Evolutionary conservation across 2,888 invertebrate species (phyloP).

Genomic region (Morinoia aosen): DNA sequence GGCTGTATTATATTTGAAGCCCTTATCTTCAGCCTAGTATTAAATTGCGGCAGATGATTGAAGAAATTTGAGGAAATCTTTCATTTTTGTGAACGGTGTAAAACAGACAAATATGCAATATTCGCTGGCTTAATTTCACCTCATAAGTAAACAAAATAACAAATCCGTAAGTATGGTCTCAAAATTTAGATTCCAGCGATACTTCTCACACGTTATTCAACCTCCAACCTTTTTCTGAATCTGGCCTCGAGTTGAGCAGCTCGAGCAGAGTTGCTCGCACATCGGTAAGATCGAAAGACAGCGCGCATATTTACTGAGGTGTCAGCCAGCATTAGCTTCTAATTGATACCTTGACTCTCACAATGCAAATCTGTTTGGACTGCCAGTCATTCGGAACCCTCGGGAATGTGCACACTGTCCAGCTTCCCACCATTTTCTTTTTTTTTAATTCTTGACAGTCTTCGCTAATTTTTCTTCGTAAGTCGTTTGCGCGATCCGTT

Average conservation of each 20-base stretch:
- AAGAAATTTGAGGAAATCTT: too few species aligned
- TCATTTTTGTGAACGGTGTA: too few species aligned
- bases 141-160: too few species aligned
- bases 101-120: too few species aligned
- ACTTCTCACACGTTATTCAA: background rate
- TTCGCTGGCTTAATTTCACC: too few species aligned
- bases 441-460: background rate
- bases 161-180: too few species aligned
- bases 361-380: constrained; percentile 51
- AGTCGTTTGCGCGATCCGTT: background rate
- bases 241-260: background rate
- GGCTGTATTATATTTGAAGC: too few species aligned
- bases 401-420: constrained; percentile 32
- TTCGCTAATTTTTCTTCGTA: background rate
- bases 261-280: constrained; percentile 13
- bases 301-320: constrained; percentile 19
- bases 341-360: constrained; percentile 50
- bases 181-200: background rate
- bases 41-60: too few species aligned
- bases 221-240: background rate
- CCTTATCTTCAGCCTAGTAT: too few species aligned
- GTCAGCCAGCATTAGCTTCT: constrained; percentile 42
- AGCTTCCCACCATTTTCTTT: background rate
- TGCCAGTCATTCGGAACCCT: constrained; percentile 51
- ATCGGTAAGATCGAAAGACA: background rate